These are phyloP conservation scores for Limnephilus marmoratus DNA, from an alignment of 2,888 invertebrate species.

Conservation along the genomic window DNA sequence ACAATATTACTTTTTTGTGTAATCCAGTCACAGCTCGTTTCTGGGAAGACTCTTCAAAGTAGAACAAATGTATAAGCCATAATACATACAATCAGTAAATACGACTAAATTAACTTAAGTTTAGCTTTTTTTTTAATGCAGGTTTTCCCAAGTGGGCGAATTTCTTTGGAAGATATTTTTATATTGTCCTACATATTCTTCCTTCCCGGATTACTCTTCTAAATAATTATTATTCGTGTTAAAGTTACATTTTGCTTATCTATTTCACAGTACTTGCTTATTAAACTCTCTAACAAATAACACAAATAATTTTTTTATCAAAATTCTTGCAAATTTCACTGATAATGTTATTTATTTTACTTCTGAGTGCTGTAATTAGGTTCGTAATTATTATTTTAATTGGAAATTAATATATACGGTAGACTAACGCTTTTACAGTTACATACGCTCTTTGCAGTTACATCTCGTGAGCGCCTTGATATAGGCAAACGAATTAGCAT, in stretches of 20 bases:
- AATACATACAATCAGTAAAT: too few relatives aligned
- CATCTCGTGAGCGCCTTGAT: not conserved
- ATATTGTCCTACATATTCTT: too few relatives aligned
- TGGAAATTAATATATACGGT: not conserved
- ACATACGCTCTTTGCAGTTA: not conserved
- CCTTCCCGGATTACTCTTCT: not conserved
- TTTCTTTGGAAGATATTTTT: too few relatives aligned
- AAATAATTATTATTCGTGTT: not conserved
- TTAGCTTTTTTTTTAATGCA: not conserved
- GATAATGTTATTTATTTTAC: not conserved
- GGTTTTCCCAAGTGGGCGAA: too few relatives aligned
- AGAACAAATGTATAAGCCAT: not conserved
- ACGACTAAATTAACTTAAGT: too few relatives aligned
- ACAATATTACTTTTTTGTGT: not conserved
- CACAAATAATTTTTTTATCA: not conserved
- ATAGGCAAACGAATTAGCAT: not conserved
- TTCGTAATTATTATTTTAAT: not conserved
- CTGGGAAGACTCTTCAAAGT: constrained; percentile 4
- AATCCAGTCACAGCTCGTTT: not conserved
- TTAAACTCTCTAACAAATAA: not conserved
- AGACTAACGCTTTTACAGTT: not conserved
- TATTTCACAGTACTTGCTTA: too few relatives aligned
- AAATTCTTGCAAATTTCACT: not conserved
- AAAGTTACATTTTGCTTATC: too few relatives aligned
- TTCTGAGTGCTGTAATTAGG: not conserved